phyloP scores from a whole-genome alignment of 2,113 vertebrate genomes.

The Plectropomus leopardus region DNA sequence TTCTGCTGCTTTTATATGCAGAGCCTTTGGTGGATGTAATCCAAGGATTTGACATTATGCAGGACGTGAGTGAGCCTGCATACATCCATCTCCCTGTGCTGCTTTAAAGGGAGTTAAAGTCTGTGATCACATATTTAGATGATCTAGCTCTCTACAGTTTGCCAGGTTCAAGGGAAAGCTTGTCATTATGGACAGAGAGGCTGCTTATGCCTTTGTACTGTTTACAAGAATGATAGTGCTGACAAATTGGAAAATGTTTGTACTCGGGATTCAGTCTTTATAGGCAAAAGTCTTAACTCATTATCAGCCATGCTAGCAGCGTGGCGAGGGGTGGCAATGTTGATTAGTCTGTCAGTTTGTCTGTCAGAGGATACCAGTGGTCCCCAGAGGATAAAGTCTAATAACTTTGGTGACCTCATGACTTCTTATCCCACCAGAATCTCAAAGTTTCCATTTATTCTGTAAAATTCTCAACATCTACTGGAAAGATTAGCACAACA shows the following conservation, averaged over 20 bases:
- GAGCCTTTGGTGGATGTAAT: conserved; percentile 81
- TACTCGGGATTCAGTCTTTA: conserved; percentile 2
- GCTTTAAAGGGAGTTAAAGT: conserved; percentile 45
- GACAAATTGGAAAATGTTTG: conserved; percentile 5
- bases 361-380: background rate
- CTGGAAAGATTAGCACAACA: background rate
- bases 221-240: background rate
- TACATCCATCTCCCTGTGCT: conserved; percentile 29
- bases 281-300: background rate
- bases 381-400: background rate
- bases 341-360: background rate
- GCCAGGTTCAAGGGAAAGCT: conserved; percentile 40
- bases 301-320: background rate
- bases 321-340: background rate
- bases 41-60: conserved; percentile 74
- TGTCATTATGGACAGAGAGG: conserved; percentile 3
- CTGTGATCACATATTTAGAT: conserved; percentile 53
- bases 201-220: conserved; percentile 16
- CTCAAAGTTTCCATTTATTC: background rate
- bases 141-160: conserved; percentile 34
- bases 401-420: background rate
- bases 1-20: conserved; percentile 68
- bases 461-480: background rate
- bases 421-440: background rate
- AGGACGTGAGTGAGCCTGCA: conserved; percentile 41